Conservation (phyloP, 2,888 invertebrate genomes). For the Pheosia gnoma region DNA sequence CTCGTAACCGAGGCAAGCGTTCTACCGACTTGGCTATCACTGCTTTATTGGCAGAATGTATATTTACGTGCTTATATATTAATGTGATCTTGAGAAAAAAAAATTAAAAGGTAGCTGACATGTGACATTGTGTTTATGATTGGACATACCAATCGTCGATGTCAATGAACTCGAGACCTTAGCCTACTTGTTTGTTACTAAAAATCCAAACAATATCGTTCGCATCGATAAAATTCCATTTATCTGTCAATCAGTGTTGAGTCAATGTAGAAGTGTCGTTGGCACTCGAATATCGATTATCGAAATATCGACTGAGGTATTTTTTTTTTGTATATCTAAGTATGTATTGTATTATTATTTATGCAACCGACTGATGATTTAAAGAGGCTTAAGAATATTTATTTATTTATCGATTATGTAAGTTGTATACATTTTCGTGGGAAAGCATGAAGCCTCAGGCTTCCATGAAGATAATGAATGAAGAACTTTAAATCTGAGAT, state of each 20-base stretch:
- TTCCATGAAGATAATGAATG: too few relatives aligned
- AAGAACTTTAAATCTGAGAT: too few relatives aligned
- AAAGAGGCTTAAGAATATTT: not conserved
- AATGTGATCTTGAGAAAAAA: too few relatives aligned
- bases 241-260: conserved; percentile 50
- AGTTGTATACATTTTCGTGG: too few relatives aligned
- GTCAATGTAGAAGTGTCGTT: conserved; percentile 21
- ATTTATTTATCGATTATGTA: not conserved
- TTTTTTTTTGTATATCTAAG: not conserved
- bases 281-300: conserved; percentile 5
- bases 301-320: conserved; percentile 1
- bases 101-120: too few relatives aligned
- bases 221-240: conserved; percentile 46
- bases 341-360: not conserved
- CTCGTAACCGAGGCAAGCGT: too few relatives aligned
- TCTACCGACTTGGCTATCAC: too few relatives aligned
- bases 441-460: too few relatives aligned
- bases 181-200: conserved; percentile 29
- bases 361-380: not conserved
- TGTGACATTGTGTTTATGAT: not conserved
- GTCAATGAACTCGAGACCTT: conserved; percentile 31
- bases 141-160: not conserved
- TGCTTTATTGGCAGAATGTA: too few relatives aligned
- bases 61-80: too few relatives aligned
- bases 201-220: conserved; percentile 38